Evolutionary conservation across 1,140 invertebrate species (phyloP).

Genomic region (Halotydeus destructor): DNA sequence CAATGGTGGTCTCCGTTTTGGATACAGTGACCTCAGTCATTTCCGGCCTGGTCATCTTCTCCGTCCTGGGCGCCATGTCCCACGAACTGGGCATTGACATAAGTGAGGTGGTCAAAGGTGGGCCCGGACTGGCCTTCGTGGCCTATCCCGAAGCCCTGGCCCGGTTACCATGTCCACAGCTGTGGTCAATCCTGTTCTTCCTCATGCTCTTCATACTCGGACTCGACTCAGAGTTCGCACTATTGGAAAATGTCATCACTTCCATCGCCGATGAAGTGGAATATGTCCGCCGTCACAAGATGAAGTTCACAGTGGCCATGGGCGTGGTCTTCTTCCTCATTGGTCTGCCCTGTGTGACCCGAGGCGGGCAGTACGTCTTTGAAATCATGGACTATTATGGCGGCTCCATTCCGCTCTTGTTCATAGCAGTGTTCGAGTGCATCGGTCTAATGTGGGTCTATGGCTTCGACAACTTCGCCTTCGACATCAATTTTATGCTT

Average conservation of each 20-base stretch:
- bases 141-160: conserved; percentile 27
- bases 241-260: conserved; percentile 58
- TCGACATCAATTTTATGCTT: conserved; percentile 28
- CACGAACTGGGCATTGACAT: conserved; percentile 17
- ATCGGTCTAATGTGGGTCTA: conserved; percentile 27
- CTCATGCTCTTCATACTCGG: conserved; percentile 28
- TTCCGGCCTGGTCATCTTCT: conserved; percentile 26
- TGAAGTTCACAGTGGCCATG: conserved; percentile 42
- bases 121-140: conserved; percentile 24
- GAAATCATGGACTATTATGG: conserved; percentile 26
- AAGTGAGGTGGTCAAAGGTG: conserved; percentile 17
- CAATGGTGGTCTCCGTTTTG: conserved; percentile 24
- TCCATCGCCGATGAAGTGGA: conserved; percentile 53
- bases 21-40: conserved; percentile 27
- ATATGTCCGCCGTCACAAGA: conserved; percentile 42
- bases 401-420: conserved; percentile 19
- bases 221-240: conserved; percentile 46
- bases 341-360: conserved; percentile 30
- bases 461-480: conserved; percentile 16
- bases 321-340: conserved; percentile 48
- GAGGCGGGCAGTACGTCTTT: conserved; percentile 24
- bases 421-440: conserved; percentile 24
- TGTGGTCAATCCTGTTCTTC: conserved; percentile 30
- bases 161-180: conserved; percentile 20
- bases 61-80: conserved; percentile 26